Conservation (phyloP, 2,113 vertebrate species). For the Sinocyclocheilus maitianheensis region DNA sequence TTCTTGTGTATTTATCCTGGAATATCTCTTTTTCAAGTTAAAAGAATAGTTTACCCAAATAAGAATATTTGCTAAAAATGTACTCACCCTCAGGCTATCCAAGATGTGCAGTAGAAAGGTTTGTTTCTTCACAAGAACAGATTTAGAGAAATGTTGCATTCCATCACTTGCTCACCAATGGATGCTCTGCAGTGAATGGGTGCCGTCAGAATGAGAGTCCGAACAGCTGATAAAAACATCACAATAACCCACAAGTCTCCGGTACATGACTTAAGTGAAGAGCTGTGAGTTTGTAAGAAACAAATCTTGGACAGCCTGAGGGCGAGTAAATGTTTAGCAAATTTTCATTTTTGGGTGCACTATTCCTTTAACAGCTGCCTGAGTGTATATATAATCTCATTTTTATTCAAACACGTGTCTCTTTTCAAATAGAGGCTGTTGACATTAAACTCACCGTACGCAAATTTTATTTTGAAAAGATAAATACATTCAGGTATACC, state of each 20-base stretch:
- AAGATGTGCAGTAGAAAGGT: no score
- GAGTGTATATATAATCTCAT: neutral
- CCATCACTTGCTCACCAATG: neutral
- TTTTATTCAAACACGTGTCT: neutral
- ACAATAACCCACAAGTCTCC: no score
- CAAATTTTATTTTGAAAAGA: slow-evolving; percentile 72
- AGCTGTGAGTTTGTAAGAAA: no score
- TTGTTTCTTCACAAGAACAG: neutral
- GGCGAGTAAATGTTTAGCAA: no score
- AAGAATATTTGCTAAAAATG: no score
- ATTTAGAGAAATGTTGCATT: neutral
- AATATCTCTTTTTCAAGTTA: neutral
- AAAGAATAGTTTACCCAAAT: neutral
- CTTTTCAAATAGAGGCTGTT: slow-evolving; percentile 12
- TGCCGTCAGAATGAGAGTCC: neutral
- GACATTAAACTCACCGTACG: neutral
- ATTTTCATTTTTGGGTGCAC: no score
- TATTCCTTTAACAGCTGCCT: neutral
- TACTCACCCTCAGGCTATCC: no score
- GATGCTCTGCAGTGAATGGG: neutral
- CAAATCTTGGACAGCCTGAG: no score
- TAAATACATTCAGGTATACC: slow-evolving; percentile 79
- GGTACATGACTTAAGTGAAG: no score
- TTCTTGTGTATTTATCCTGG: neutral
- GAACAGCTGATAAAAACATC: no score